Percentiles rank a stretch among this genome's conserved stretches.
These are phyloP conservation scores for Panorpa germanica DNA, from an alignment of 2,888 invertebrate genomes.

Conservation along the genomic window DNA sequence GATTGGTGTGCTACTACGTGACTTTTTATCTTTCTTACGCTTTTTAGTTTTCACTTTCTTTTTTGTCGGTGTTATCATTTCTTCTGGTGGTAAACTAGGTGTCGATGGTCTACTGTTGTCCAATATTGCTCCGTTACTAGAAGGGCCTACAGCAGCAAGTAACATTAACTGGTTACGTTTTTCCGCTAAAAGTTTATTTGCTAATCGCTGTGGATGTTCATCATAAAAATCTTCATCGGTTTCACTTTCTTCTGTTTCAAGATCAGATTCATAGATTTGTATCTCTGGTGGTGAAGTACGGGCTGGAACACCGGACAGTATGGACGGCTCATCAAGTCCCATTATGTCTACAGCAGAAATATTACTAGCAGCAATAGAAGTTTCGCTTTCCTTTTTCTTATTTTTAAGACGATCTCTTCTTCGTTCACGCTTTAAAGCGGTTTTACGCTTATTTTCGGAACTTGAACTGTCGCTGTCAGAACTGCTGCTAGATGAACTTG, in stretches of 20 bases:
- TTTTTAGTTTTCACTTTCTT: slow-evolving; percentile 41
- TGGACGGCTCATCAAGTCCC: slow-evolving; percentile 26
- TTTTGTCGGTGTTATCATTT: slow-evolving; percentile 18
- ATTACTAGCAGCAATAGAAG: slow-evolving; percentile 23
- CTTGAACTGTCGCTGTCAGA: slow-evolving; percentile 39
- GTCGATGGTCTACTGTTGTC: slow-evolving; percentile 45
- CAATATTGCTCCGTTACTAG: slow-evolving; percentile 36
- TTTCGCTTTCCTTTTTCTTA: slow-evolving; percentile 28
- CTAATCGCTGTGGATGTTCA: slow-evolving; percentile 56
- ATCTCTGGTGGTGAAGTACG: slow-evolving; percentile 33
- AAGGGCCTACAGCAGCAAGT: slow-evolving; percentile 39
- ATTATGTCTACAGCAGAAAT: slow-evolving; percentile 29
- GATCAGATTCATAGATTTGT: slow-evolving; percentile 58
- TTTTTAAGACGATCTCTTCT: slow-evolving; percentile 23
- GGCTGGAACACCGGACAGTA: slow-evolving; percentile 15
- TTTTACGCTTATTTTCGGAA: slow-evolving; percentile 31
- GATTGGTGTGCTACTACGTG: slow-evolving; percentile 16
- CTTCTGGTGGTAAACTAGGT: slow-evolving; percentile 30
- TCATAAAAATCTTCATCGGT: slow-evolving; percentile 83
- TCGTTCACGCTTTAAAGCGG: slow-evolving; percentile 24
- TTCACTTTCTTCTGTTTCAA: slow-evolving; percentile 69
- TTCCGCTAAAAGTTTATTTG: slow-evolving; percentile 51
- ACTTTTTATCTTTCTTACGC: slow-evolving; percentile 40
- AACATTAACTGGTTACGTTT: slow-evolving; percentile 50
- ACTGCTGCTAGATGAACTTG: slow-evolving; percentile 34